Base-by-base conservation (phyloP, 2,113 vertebrate species). In the Podarcis raffonei region DNA sequence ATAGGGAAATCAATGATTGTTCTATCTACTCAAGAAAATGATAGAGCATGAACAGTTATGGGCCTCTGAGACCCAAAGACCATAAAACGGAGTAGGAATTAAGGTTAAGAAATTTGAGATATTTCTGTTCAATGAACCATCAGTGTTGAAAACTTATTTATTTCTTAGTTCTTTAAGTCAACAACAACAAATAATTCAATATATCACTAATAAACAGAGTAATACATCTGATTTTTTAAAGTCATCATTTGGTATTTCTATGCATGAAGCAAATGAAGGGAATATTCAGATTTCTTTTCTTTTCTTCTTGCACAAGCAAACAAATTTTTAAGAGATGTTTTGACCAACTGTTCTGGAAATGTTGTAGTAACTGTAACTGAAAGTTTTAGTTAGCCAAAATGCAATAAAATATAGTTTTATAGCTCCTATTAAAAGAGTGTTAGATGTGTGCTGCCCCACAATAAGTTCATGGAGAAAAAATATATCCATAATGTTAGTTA, bases 371-470 rank as follows among this genome's bases (percentile, higher is more conserved):
- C 66, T 0, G 0, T 68, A 92, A 87, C 90, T 90, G 82, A 94
- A 30, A 35, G 75, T 84, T 89, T 92, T 68, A 86, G 23, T 84
- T 32, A 79, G 68, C 15, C 74, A 91, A 89, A 76, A 85, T 81
- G 92, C 74, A 75, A 91, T 27, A 84, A 74, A 22, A 92, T 87
- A 57, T 87, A 35, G 83, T 87, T 90, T 89, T 92, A 89, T 72
- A 83, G 71, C 84, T 71, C 12, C 30, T 75, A 18, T 71, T 89
- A 69, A 87, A 48, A 94, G 87, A 88, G 69, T 92, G 90, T 93
- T 94, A 90, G 90, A 92, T 91, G 59, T 66, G 81, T 92, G 90
- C n/a, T 89, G 90, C 59, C 83, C 81, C 42, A 92, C 88, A 89
- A 78, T 65, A 35, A 86, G 32, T n/a, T 81, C 35, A 35, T 25